Evolutionary conservation across 2,888 invertebrate genomes (phyloP), one percentile per base, ranked within the genome.

Genomic region (Sarcophaga subvicina): DNA sequence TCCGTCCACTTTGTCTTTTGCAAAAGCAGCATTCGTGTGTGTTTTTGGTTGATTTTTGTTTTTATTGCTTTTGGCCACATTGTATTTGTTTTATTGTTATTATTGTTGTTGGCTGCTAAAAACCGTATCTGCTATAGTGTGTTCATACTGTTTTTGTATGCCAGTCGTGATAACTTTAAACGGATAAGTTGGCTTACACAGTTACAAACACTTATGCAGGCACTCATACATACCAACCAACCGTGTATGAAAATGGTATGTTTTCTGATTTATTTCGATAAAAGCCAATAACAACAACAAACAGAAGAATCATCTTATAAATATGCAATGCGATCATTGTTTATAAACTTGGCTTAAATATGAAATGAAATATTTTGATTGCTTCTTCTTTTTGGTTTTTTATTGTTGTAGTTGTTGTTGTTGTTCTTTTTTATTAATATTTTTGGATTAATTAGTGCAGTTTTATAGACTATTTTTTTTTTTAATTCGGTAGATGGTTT

Each of bases 91-190:
- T 54, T 37, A 59, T 45, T 79, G 73, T 64, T 69, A 45, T 12
- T 27, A 27, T 72, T 66, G 60, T 54, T 37, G 73, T 79, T 66
- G 69, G 62, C 79, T 64, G 70, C 70, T 82, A 73, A 81, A 75
- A 75, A 63, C 79, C 62, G 72, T 73, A 73, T 83, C 37, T 37
- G 2, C 8, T 37, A 37, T 37, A 37, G 73, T 62, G 69, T 70
- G 64, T 69, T 79, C 76, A 72, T 84, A 71, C 80, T 76, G 79
- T 20, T 76, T 77, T 76, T 47, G 25, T 64, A 59, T 78, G 80
- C 64, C 73, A 81, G 81, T 84, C 84, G 83, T 84, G 75, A 84
- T 79, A 71, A 67, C 72, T 80, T 67, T 76, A 83, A 83, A 86
- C 72, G 82, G 81, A 76, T 83, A 82, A 17, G 81, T 84, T 82